Evolutionary conservation across 2,797 vertebrate species (phyloP).

Genomic region (Microcaecilia unicolor): DNA sequence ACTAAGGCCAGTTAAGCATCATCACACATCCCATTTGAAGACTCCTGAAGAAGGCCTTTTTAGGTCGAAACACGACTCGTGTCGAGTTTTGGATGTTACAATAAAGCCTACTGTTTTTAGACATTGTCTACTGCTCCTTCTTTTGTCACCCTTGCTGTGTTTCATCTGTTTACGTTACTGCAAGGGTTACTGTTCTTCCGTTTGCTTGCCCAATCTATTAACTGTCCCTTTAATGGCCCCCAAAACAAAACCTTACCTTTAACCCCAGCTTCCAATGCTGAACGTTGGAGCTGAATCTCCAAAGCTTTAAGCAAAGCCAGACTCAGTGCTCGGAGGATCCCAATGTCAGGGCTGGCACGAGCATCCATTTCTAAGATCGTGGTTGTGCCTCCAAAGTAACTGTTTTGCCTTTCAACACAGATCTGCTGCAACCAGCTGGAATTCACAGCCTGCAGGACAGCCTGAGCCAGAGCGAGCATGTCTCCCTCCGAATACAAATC

Average conservation of each 20-base stretch:
- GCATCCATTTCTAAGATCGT: background rate
- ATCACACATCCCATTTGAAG: too few relatives aligned
- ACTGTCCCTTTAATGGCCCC: too few relatives aligned
- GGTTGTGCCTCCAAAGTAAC: slow-evolving; percentile 63
- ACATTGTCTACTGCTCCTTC: too few relatives aligned
- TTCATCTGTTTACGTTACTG: too few relatives aligned
- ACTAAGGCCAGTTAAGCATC: too few relatives aligned
- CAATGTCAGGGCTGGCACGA: slow-evolving; percentile 44
- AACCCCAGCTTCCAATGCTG: slow-evolving; percentile 34
- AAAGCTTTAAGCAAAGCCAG: slow-evolving; percentile 74
- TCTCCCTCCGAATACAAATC: slow-evolving; percentile 35
- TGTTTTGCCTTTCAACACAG: slow-evolving; percentile 26
- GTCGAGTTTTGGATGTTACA: too few relatives aligned
- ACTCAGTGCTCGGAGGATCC: slow-evolving; percentile 69
- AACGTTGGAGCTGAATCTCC: slow-evolving; percentile 56
- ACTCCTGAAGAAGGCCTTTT: too few relatives aligned
- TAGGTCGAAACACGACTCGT: too few relatives aligned
- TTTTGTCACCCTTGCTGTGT: too few relatives aligned
- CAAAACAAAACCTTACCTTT: slow-evolving; percentile 36
- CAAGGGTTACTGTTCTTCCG: too few relatives aligned
- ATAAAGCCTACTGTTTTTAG: too few relatives aligned
- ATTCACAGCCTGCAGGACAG: slow-evolving; percentile 47
- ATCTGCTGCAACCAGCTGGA: slow-evolving; percentile 56
- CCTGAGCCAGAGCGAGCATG: slow-evolving; percentile 37
- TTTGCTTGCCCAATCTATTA: too few relatives aligned